Evolutionary conservation across 1,140 invertebrate genomes (phyloP).

Genomic region (Conopomorpha cramerella): DNA sequence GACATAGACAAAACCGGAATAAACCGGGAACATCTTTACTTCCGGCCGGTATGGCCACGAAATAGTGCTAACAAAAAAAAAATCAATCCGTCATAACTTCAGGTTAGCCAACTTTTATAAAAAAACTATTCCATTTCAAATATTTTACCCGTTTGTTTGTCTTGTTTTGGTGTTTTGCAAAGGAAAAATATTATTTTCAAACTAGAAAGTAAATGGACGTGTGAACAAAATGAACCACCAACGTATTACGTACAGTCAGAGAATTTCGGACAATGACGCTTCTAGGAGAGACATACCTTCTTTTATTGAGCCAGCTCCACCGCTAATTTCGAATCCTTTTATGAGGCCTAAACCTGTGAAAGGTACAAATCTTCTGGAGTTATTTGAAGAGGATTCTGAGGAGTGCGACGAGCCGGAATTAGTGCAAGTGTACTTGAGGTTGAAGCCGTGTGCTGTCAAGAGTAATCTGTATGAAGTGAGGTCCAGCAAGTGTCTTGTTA

Average conservation of each 20-base stretch:
- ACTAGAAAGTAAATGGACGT: conserved; percentile 1
- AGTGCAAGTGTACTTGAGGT: conserved; percentile 39
- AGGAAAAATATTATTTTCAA: conserved; percentile 1
- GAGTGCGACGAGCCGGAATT: conserved; percentile 33
- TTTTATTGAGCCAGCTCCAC: conserved; percentile 47
- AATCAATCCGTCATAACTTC: too few relatives aligned
- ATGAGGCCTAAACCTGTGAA: conserved; percentile 44
- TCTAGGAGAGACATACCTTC: conserved; percentile 39
- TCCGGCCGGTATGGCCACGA: too few relatives aligned
- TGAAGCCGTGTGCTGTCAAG: conserved; percentile 32
- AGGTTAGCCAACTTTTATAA: conserved; percentile 1
- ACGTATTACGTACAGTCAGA: conserved; percentile 11
- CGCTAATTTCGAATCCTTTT: conserved; percentile 45
- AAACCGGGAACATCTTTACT: too few relatives aligned
- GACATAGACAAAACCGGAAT: too few relatives aligned
- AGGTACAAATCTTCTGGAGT: conserved; percentile 38
- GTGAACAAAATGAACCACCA: background rate
- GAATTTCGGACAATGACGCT: conserved; percentile 23
- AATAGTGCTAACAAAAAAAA: too few relatives aligned
- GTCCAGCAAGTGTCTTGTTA: conserved; percentile 34
- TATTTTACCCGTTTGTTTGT: conserved; percentile 3
- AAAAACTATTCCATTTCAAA: conserved; percentile 1
- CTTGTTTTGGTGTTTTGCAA: background rate
- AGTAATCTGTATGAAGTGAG: conserved; percentile 39
- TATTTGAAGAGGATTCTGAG: conserved; percentile 38